Evolutionary conservation across 2,888 invertebrate genomes (phyloP).

Genomic region (Cancer borealis): DNA sequence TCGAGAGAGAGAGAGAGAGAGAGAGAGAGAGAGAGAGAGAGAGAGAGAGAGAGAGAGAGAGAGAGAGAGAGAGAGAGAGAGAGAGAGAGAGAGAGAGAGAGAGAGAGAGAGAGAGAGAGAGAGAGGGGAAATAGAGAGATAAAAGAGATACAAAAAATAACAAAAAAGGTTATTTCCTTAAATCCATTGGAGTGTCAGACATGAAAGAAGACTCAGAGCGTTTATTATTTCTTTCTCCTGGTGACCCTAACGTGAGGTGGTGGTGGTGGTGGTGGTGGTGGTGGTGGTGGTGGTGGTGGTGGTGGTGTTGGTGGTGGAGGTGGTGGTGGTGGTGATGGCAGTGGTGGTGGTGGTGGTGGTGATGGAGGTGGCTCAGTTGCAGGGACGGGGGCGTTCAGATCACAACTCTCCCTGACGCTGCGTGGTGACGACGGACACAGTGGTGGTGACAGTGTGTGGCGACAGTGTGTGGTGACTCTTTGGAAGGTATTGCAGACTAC

Average conservation of each 20-base stretch:
- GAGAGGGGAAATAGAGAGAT: slow-evolving; percentile 25
- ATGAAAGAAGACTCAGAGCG: neutral
- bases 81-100: slow-evolving; percentile 43
- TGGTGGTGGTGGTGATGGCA: neutral
- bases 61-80: slow-evolving; percentile 37
- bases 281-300: neutral
- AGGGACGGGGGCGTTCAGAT: slow-evolving; percentile 4
- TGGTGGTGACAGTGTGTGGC: neutral
- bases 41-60: neutral
- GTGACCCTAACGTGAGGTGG: neutral
- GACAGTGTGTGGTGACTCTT: neutral
- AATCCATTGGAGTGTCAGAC: neutral
- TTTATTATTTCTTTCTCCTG: neutral
- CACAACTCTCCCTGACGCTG: neutral
- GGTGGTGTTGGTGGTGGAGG: neutral
- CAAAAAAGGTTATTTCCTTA: neutral
- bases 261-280: slow-evolving; percentile 21
- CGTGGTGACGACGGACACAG: neutral
- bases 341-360: neutral
- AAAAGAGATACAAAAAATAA: neutral
- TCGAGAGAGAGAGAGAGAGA: neutral
- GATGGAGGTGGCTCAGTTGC: neutral
- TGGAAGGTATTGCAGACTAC: neutral
- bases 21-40: neutral
- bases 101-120: slow-evolving; percentile 45